Base-by-base conservation (phyloP, 2,113 vertebrate genomes). In the Pyxicephalus adspersus region DNA sequence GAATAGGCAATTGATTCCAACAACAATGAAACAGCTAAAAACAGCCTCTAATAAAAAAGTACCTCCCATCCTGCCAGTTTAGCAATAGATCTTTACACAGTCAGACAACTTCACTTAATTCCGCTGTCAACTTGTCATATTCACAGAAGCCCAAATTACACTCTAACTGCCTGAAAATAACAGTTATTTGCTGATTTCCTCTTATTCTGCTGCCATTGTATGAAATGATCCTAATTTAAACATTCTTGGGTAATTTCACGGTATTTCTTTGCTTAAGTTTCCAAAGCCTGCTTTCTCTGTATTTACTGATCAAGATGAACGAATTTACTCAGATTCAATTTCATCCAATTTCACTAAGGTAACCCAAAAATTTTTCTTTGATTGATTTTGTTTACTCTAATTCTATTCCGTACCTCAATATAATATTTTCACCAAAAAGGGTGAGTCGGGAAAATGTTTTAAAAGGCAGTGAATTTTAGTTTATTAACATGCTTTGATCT, bases 171-270 rank as follows among this genome's bases (percentile, higher is more conserved):
- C 79, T 64, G 79, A 55, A 81, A 81, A 81, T 81, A 64, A 81
- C 68, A 74, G 79, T 81, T 64, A 81, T 81, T 81, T 73, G 45
- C 77, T 71, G 67, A 79, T 68, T 79, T 79, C 77, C 77, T 68
- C 79, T 81, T 72, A 64, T 81, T 64, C 79, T 19, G 13, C 64
- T 64, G 25, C 60, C 19, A 50, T 45, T 11, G 57, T 57, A 54
- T 81, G 68, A 81, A 64, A 68, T 81, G 68, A 81, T 65, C n/a
- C 68, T 74, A 64, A 79, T 79, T 79, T 68, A 68, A 60, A 64
- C 68, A 65, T 81, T 81, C 60, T 64, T 22, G 60, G 68, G 51
- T 81, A 64, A 73, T 74, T 73, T 81, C 68, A 68, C 64, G 65
- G 60, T 64, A 73, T 64, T 81, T 73, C 15, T 57, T 60, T 64